Percentiles rank a stretch among this genome's conserved stretches.
Conservation (phyloP, 2,797 vertebrate genomes). For the Buceros bicornis region DNA sequence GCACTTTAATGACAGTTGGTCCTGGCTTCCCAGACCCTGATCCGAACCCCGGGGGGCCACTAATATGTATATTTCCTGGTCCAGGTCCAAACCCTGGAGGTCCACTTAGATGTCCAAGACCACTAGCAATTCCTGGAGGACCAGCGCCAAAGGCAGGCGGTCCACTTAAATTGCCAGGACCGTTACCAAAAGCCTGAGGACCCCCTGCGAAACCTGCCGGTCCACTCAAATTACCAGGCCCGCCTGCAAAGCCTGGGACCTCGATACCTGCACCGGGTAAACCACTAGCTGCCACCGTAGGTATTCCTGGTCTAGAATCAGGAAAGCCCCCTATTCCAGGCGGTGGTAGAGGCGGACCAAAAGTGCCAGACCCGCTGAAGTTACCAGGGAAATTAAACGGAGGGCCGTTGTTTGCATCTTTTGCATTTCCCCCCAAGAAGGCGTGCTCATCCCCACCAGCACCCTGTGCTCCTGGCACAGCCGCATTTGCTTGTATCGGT, state of each 20-base stretch:
- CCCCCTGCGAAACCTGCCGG: constrained; percentile 86
- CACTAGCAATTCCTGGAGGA: constrained; percentile 81
- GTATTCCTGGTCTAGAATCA: constrained; percentile 85
- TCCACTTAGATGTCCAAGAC: constrained; percentile 85
- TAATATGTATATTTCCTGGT: constrained; percentile 86
- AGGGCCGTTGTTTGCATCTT: constrained; percentile 88
- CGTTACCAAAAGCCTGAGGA: constrained; percentile 87
- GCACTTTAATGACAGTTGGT: constrained; percentile 96
- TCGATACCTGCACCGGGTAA: constrained; percentile 90
- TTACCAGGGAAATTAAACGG: constrained; percentile 90
- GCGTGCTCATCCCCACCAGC: constrained; percentile 91
- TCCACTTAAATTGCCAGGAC: constrained; percentile 79
- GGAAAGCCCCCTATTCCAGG: constrained; percentile 88
- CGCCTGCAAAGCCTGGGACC: constrained; percentile 89
- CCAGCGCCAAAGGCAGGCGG: constrained; percentile 80
- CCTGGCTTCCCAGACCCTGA: constrained; percentile 87
- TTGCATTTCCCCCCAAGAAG: constrained; percentile 89
- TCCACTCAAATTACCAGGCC: constrained; percentile 85
- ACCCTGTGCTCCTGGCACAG: constrained; percentile 83
- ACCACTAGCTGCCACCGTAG: constrained; percentile 87
- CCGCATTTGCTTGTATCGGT: constrained; percentile 81
- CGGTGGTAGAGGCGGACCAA: constrained; percentile 92
- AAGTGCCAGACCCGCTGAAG: constrained; percentile 89
- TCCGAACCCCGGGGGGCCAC: constrained; percentile 86
- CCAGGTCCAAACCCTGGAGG: constrained; percentile 87